Conservation (phyloP, 2,797 vertebrate species). For the Erpetoichthys calabaricus region DNA sequence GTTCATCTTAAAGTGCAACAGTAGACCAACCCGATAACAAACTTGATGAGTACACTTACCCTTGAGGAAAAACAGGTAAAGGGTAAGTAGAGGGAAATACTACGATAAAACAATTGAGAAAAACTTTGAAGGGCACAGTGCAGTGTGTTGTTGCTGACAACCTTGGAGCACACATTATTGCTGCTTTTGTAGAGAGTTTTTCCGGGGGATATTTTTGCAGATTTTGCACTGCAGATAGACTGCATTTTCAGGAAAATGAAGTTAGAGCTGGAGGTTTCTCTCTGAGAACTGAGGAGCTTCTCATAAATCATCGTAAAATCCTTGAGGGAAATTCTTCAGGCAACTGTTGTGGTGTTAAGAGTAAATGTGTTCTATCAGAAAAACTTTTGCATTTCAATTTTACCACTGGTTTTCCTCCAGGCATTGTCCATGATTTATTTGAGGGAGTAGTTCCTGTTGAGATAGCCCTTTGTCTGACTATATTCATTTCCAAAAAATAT, state of each 20-base stretch:
- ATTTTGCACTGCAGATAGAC: not conserved
- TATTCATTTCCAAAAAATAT: constrained; percentile 10
- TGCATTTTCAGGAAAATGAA: not conserved
- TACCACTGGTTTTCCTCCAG: constrained; percentile 10
- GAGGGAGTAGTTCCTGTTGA: constrained; percentile 12
- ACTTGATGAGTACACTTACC: too few species aligned
- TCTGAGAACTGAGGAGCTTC: not conserved
- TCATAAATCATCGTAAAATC: not conserved
- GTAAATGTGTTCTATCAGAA: constrained; percentile 9
- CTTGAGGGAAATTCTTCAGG: not conserved
- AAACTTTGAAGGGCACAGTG: constrained; percentile 5
- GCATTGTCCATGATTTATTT: constrained; percentile 7
- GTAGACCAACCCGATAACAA: too few species aligned
- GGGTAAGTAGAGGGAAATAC: too few species aligned
- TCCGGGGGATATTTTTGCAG: not conserved
- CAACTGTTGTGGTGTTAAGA: constrained; percentile 6
- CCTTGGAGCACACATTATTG: not conserved
- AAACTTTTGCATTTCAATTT: constrained; percentile 7
- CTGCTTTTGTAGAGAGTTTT: not conserved
- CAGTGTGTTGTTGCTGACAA: not conserved
- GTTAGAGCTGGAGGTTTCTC: not conserved
- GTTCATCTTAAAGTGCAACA: too few species aligned
- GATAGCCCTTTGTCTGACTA: constrained; percentile 6
- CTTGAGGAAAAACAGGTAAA: too few species aligned
- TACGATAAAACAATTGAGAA: too few species aligned